phyloP scores from a whole-genome alignment of 2,888 invertebrate genomes.

The Microctonus brassicae region DNA sequence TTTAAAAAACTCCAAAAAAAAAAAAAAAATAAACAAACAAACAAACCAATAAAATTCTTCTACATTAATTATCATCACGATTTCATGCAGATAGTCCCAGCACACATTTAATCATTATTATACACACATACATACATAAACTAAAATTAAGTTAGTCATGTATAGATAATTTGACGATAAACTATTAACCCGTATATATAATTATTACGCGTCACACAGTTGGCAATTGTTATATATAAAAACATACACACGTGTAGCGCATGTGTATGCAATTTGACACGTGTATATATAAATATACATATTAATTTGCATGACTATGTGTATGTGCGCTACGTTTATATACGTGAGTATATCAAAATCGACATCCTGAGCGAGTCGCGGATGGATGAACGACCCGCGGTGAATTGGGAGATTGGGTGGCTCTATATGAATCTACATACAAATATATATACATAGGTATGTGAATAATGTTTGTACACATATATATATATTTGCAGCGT shows the following conservation, averaged over 20 bases:
- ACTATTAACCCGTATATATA: slow-evolving; percentile 39
- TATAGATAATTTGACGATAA: slow-evolving; percentile 42
- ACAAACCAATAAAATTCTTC: background rate
- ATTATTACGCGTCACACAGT: slow-evolving; percentile 21
- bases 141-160: slow-evolving; percentile 10
- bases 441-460: no score
- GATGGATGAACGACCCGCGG: background rate
- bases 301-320: no score
- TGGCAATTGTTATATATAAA: background rate
- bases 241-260: no score
- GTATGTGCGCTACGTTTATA: background rate
- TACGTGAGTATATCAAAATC: background rate
- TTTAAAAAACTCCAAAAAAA: no score
- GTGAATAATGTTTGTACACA: background rate
- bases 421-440: no score
- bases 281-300: no score
- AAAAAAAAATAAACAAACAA: no score
- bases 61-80: background rate
- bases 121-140: no score
- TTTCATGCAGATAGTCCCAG: background rate
- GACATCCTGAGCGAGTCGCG: slow-evolving; percentile 11
- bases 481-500: background rate
- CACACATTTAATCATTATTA: background rate
- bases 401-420: background rate
- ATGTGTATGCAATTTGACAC: no score